These are phyloP conservation scores for Glareola pratincola DNA, from an alignment of 2,113 vertebrate species.

Conservation along the genomic window DNA sequence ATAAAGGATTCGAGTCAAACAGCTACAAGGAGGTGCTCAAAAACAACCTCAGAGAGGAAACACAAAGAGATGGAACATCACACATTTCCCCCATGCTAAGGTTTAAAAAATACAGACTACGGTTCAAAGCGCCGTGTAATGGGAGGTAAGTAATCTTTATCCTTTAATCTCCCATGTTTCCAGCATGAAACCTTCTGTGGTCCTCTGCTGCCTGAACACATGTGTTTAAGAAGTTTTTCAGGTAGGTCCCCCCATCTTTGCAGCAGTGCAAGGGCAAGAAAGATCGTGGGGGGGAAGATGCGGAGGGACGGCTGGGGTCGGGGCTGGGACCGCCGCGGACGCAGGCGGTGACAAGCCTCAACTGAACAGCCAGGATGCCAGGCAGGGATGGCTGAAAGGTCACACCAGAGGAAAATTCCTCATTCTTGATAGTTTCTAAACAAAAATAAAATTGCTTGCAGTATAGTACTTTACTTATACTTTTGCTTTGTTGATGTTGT, in stretches of 20 bases:
- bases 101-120: background rate
- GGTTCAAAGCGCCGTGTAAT: background rate
- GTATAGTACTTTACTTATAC: background rate
- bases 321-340: fast-evolving
- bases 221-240: background rate
- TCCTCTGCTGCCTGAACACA: background rate
- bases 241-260: background rate
- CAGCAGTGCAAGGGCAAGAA: background rate
- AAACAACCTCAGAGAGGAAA: background rate
- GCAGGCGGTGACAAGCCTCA: background rate
- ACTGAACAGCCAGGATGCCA: background rate
- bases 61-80: background rate
- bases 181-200: background rate
- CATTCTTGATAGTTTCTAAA: background rate
- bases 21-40: slow-evolving; percentile 33
- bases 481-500: background rate
- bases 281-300: background rate
- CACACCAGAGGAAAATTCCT: background rate
- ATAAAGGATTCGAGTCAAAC: background rate
- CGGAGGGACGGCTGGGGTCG: background rate
- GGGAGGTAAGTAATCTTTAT: background rate
- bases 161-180: background rate
- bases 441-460: background rate
- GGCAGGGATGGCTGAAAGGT: background rate
- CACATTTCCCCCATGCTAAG: background rate